Evolutionary conservation across 2,797 vertebrate genomes (phyloP).

Genomic region (Ctenosaura bakeri): DNA sequence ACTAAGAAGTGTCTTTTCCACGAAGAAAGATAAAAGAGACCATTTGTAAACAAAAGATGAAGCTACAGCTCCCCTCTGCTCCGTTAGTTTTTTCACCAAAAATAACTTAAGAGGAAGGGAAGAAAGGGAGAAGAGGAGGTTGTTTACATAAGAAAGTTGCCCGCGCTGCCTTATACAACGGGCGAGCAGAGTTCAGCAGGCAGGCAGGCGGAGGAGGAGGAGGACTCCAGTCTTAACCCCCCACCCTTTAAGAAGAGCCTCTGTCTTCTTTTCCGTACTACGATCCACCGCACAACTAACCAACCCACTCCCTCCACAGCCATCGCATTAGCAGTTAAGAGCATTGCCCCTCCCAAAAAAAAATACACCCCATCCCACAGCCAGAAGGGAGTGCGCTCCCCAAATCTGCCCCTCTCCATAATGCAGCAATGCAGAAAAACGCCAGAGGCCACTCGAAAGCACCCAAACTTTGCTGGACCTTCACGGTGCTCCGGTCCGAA

Average conservation of each 20-base stretch:
- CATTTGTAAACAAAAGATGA: constrained; percentile 8
- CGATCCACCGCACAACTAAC: background rate
- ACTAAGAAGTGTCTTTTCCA: constrained; percentile 2
- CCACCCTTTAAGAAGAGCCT: background rate
- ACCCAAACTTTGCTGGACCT: background rate
- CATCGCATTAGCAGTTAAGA: too few species aligned
- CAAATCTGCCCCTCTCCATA: background rate
- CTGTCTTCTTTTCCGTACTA: too few species aligned
- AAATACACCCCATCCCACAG: too few species aligned
- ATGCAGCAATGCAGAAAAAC: constrained; percentile 5
- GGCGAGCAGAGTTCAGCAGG: background rate
- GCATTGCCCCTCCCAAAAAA: too few species aligned
- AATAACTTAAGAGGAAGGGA: constrained; percentile 66
- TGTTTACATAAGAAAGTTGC: constrained; percentile 29
- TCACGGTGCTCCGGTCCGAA: too few species aligned
- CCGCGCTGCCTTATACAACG: constrained; percentile 54
- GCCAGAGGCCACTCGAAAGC: background rate
- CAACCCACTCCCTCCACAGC: background rate
- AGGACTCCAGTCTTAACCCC: background rate
- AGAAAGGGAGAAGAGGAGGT: constrained; percentile 49
- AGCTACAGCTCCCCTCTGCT: constrained; percentile 18
- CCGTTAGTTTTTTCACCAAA: constrained; percentile 24
- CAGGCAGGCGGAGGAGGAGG: background rate
- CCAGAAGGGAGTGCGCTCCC: background rate
- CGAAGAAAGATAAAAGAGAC: constrained; percentile 33